Conservation (phyloP, 1,140 invertebrate species). For the Gerris buenoi region DNA sequence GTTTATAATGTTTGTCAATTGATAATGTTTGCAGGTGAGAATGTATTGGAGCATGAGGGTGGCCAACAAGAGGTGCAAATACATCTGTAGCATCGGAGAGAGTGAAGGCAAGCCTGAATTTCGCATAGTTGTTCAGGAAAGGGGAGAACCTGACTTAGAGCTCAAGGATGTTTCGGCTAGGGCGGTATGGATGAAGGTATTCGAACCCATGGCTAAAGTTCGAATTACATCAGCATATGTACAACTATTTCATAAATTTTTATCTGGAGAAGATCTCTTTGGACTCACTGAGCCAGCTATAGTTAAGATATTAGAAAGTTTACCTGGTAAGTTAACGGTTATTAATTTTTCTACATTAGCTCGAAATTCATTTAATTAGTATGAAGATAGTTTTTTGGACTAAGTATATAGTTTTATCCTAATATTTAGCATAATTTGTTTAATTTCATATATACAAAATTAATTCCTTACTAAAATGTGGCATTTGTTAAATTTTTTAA, state of each 20-base stretch:
- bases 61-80: conserved; percentile 75
- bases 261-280: conserved; percentile 91
- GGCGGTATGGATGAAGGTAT: conserved; percentile 65
- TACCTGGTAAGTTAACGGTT: conserved; percentile 47
- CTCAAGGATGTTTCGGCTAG: conserved; percentile 58
- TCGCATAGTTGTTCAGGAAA: conserved; percentile 67
- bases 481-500: no score
- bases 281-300: conserved; percentile 91
- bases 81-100: conserved; percentile 86
- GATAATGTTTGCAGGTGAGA: conserved; percentile 41
- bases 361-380: conserved; percentile 4
- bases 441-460: not conserved
- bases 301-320: conserved; percentile 69
- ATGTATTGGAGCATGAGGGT: conserved; percentile 90
- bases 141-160: conserved; percentile 52
- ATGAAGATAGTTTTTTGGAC: not conserved
- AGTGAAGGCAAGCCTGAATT: conserved; percentile 76
- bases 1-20: no score
- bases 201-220: conserved; percentile 65
- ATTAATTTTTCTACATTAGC: not conserved
- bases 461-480: not conserved
- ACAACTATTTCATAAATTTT: conserved; percentile 82
- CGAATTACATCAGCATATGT: conserved; percentile 59
- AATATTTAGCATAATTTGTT: not conserved
- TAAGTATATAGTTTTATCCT: not conserved